These are phyloP conservation scores for Aptenodytes patagonicus DNA, from an alignment of 2,113 vertebrate genomes.

Conservation along the genomic window DNA sequence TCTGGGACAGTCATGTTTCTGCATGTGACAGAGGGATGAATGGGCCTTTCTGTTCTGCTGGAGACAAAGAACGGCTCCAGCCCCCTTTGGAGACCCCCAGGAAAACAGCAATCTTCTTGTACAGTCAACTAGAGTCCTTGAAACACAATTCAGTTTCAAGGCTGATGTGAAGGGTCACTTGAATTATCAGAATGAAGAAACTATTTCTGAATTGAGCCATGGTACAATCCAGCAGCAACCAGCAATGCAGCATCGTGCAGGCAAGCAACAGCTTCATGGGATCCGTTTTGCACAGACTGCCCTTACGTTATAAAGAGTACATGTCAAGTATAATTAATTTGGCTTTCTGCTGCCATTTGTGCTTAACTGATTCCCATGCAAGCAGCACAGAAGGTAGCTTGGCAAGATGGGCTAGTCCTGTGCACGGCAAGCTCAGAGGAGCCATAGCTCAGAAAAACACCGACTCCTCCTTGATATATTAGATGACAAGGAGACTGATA, in stretches of 20 bases:
- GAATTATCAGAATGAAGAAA: rapidly evolving
- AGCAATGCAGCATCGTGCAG: neutral
- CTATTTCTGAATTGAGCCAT: neutral
- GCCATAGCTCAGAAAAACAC: neutral
- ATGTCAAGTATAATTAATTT: neutral
- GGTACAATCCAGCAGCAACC: neutral
- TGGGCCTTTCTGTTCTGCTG: neutral
- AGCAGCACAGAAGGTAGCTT: neutral
- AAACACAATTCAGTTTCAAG: rapidly evolving
- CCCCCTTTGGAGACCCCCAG: neutral
- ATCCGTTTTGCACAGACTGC: neutral
- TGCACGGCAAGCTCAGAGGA: neutral
- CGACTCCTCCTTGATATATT: rapidly evolving
- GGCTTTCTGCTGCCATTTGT: neutral
- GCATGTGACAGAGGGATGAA: constrained; percentile 45
- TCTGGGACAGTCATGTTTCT: constrained; percentile 24
- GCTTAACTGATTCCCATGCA: neutral
- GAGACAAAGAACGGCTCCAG: neutral
- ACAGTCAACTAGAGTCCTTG: neutral
- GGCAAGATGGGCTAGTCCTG: neutral
- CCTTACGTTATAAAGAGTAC: neutral
- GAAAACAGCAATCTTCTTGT: neutral
- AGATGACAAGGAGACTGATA: neutral
- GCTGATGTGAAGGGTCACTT: neutral
- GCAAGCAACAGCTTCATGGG: neutral